Base-by-base conservation (phyloP, 2,888 invertebrate species). In the Chrysolina oricalcia region DNA sequence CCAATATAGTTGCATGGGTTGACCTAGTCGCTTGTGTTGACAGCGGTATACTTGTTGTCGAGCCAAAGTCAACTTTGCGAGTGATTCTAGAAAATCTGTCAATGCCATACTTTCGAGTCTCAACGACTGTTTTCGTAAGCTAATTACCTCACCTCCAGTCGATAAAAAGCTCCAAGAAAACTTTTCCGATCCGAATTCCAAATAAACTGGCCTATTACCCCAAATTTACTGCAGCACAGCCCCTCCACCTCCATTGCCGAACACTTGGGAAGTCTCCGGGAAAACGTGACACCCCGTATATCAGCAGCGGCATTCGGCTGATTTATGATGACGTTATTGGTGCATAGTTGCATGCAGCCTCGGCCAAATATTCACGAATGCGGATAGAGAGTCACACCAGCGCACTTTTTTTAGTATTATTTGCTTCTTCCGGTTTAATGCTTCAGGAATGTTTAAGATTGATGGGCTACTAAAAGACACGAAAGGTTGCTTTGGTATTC, bases 301-400 rank as follows among this genome's bases (percentile, higher is more conserved):
- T 70, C 73, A 76, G 62, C 70, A 56, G 66, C 73, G 75, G 67
- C 70, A 68, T 76, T 50, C 63, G 21, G 59, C 41, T 73, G 70
- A 76, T 76, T 76, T 76, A 76, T 43, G 70, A 53, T 73, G 73
- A 70, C 73, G 70, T 70, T 73, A 70, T 75, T 72, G 70, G 73
- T 72, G 73, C 71, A 53, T 62, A 72, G 63, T 64, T 53, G 56
- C 76, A 76, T 76, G 76, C 76, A 76, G 66, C 67, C 67, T 41
- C n/a, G 62, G 71, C 41, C 46, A 59, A 69, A 62, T 73, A 73
- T 73, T 63, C 27, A 50, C 69, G 69, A 73, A 74, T 67, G 70
- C 71, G 74, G 74, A 59, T 71, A 63, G 50, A 41, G 70, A 74
- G 74, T 70, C 74, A 65, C 67, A 74, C 67, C 63, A 64, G 17